Base-by-base conservation (phyloP, 2,888 invertebrate genomes). In the Epsilonema sp. region DNA sequence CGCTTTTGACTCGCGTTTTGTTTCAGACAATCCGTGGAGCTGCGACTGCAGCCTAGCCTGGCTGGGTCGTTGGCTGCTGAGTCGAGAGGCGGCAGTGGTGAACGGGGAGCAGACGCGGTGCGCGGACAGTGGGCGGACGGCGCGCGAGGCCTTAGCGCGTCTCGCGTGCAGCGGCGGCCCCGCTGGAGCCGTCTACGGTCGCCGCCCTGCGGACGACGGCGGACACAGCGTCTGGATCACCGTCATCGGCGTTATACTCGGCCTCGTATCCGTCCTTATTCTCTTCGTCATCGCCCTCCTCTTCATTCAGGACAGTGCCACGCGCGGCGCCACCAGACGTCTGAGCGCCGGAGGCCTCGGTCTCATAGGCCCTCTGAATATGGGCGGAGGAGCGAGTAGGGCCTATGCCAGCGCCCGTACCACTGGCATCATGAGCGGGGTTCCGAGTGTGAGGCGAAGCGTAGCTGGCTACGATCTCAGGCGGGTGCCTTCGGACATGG, bases 21-120 rank as follows among this genome's bases (percentile, higher is more conserved):
- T 36, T 58, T 40, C 52, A 59, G 58, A 50, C 39, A 63, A 63
- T 47, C 46, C 49, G 16, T 48, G 44, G 44, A 26, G 19, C n/a
- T 48, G 48, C 45, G 44, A 45, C 26, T 48, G 48, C 26, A 2
- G 22, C 2, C 5, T 26, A 2, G 13, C 45, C 8, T 37, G 39
- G 62, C 53, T 62, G 26, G 57, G 55, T 26, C 45, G 52, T 13
- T 62, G 61, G 61, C 44, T 62, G 16, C 20, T 19, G n/a, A 21
- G 22, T 8, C 8, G n/a, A 5, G 21, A 8, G 13, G 39, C 8
- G 5, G 8, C 5, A 5, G 22, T 39, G 39, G 16, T 39, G 16
- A 39, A 39, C 39, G 39, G 13, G n/a, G 8, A 21, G 8, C 8
- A 5, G 5, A 39, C 39, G 20, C 39, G 21, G n/a, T 39, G 39